Percentiles rank a stretch among this genome's conserved stretches.
Conservation (phyloP, 2,888 invertebrate species). For the Megamerina dolium region DNA sequence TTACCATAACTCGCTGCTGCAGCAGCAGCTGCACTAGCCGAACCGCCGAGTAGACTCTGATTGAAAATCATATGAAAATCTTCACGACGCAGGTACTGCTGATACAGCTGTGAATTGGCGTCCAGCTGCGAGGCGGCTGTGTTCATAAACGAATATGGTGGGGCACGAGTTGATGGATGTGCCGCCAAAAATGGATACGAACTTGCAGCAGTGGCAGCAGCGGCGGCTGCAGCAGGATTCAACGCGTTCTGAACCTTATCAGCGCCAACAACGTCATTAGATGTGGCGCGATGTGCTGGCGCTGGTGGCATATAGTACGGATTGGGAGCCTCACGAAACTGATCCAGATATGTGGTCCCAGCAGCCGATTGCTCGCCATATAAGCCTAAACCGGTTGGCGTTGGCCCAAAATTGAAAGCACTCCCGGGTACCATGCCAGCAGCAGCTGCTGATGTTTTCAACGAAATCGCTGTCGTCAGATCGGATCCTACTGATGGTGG, state of each 20-base stretch:
- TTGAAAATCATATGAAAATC: constrained; percentile 58
- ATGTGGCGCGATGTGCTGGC: constrained; percentile 45
- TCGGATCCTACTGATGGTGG: constrained; percentile 30
- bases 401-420: constrained; percentile 77
- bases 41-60: constrained; percentile 45
- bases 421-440: constrained; percentile 71
- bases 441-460: constrained; percentile 54
- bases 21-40: constrained; percentile 58
- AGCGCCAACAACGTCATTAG: constrained; percentile 27
- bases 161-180: constrained; percentile 48
- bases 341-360: constrained; percentile 63
- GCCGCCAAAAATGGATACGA: constrained; percentile 59
- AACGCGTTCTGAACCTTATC: constrained; percentile 50
- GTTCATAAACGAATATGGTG: constrained; percentile 59
- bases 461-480: constrained; percentile 52
- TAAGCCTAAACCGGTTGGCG: constrained; percentile 54
- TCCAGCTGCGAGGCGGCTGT: constrained; percentile 51
- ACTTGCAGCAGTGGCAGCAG: constrained; percentile 50
- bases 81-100: constrained; percentile 65
- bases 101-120: constrained; percentile 62
- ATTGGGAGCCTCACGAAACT: constrained; percentile 59
- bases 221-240: constrained; percentile 49
- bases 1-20: constrained; percentile 57
- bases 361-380: constrained; percentile 49
- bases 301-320: constrained; percentile 53